Evolutionary conservation across 1,140 invertebrate genomes (phyloP), one percentile per base, ranked within the genome.

Genomic region (Helicoverpa armigera): DNA sequence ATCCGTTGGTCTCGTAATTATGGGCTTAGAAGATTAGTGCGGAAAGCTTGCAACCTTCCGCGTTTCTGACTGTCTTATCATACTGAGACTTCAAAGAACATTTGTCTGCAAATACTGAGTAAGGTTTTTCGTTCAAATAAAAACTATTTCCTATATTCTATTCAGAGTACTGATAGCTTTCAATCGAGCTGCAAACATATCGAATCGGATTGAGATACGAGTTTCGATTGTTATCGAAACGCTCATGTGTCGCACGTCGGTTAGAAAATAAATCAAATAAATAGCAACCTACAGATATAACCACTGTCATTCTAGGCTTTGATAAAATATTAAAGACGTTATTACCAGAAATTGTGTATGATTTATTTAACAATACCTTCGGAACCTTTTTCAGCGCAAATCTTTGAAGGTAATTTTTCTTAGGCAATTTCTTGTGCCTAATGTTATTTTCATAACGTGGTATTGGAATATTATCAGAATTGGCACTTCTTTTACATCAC

Each of bases 241-340:
- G 11, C 61, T 31, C 13, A 65, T 43, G 43, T 65, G 54, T 18
- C 9, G 23, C 16, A n/a, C n/a, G 16, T 29, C 18, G 29, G 14
- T 14, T 43, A 53, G 16, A 51, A 56, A 58, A 58, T 58, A 73
- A 35, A 58, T 73, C 53, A 73, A 73, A 73, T 73, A 73, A 35
- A 73, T 70, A 1, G 53, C 10, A 35, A n/a, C 54, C 14, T 43
- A 73, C 43, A 12, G 58, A 9, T 58, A 54, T 35, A 29, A 56
- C 13, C 18, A 18, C 18, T 13, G 13, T 53, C 50, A 13, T 58
- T 43, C 67, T 16, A n/a, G 53, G 70, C 29, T 73, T 51, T 48
- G 70, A 73, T 73, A 58, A 58, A 43, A 58, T 73, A 73, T n/a
- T 2, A 43, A 73, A 12, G 53, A 10, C 14, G 53, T 60, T 29